Conservation (phyloP, 2,888 invertebrate species). For the Electrophaes corylata region DNA sequence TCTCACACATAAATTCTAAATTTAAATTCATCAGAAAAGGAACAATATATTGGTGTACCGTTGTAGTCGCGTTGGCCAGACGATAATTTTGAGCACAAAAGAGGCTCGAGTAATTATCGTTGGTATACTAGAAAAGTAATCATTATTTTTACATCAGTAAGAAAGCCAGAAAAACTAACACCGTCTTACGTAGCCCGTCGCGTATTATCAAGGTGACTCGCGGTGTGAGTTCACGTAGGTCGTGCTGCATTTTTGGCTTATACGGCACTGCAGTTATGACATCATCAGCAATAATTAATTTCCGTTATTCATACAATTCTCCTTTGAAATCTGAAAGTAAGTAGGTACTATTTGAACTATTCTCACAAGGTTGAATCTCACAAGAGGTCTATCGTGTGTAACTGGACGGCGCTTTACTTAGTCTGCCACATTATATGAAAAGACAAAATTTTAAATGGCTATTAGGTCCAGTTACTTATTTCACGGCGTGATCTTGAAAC, state of each 20-base stretch:
- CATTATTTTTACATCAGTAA: slow-evolving; percentile 1
- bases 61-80: slow-evolving; percentile 31
- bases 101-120: slow-evolving; percentile 14
- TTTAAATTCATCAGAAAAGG: slow-evolving; percentile 37
- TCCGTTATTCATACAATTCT: neutral
- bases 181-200: slow-evolving; percentile 12
- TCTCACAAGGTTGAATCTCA: too few relatives aligned
- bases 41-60: slow-evolving; percentile 35
- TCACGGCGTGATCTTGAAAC: slow-evolving; percentile 9
- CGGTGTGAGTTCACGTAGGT: slow-evolving; percentile 19
- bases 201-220: slow-evolving; percentile 20
- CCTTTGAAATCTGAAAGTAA: too few relatives aligned
- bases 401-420: too few relatives aligned
- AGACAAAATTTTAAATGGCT: neutral
- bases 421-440: too few relatives aligned
- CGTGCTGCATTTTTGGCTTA: slow-evolving; percentile 14
- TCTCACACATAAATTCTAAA: slow-evolving; percentile 39
- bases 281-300: neutral
- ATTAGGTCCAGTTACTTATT: neutral
- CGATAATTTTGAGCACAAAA: slow-evolving; percentile 26
- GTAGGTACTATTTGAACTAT: too few relatives aligned
- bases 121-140: slow-evolving; percentile 16
- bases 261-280: slow-evolving; percentile 13
- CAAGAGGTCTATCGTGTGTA: neutral
- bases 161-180: slow-evolving; percentile 18